Evolutionary conservation across 2,797 vertebrate species (phyloP).

Genomic region (Eleutherodactylus coqui): DNA sequence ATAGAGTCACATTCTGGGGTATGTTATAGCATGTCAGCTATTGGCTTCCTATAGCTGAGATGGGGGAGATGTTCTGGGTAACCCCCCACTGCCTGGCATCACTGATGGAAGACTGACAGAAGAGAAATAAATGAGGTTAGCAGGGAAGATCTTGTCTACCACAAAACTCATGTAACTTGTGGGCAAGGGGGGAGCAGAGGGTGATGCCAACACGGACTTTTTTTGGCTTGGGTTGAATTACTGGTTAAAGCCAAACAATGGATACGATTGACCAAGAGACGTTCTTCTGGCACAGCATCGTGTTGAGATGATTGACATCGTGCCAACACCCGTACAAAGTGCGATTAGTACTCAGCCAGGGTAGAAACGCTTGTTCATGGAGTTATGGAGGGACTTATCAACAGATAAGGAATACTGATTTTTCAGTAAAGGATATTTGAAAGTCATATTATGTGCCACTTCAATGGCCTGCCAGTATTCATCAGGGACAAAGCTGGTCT

Average conservation of each 20-base stretch:
- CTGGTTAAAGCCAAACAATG: background rate
- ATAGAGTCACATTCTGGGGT: background rate
- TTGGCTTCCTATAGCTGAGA: background rate
- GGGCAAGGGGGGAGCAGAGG: no score
- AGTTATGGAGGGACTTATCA: background rate
- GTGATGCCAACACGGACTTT: background rate
- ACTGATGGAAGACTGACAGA: background rate
- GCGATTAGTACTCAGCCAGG: background rate
- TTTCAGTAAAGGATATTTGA: constrained; percentile 87
- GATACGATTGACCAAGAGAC: no score
- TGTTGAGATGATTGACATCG: no score
- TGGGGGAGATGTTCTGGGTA: background rate
- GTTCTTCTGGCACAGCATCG: no score
- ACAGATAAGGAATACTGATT: background rate
- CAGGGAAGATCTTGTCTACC: background rate
- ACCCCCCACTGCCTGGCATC: background rate
- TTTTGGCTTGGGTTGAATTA: background rate
- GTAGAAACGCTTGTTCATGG: background rate
- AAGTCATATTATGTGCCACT: constrained; percentile 91
- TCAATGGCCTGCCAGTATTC: constrained; percentile 98
- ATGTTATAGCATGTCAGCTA: background rate
- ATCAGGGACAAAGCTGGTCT: constrained; percentile 94
- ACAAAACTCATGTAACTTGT: background rate
- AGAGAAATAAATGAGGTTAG: background rate
- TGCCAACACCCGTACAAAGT: background rate